A percentile compares a stretch with the other conserved stretches of the same genome.
These are phyloP conservation scores for Glandiceps talaboti DNA, from an alignment of 53 echinoderm and acorn worm species.

Conservation along the genomic window DNA sequence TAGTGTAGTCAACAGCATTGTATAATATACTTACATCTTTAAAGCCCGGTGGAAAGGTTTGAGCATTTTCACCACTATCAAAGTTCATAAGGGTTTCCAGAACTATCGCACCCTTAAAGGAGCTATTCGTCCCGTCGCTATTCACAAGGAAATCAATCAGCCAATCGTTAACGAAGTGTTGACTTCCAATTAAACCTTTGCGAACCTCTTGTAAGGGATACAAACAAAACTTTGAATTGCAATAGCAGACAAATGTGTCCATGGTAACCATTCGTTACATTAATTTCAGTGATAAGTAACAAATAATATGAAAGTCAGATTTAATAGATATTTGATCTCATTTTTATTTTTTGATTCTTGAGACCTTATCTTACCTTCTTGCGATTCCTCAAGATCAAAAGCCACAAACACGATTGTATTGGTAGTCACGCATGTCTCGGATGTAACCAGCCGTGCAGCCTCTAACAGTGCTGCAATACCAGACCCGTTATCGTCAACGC, in stretches of 20 bases:
- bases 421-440: neutral
- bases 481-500: neutral
- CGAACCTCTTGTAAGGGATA: too few relatives aligned
- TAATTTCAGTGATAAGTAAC: too few relatives aligned
- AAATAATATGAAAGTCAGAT: too few relatives aligned
- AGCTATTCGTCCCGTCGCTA: neutral
- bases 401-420: neutral
- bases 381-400: neutral
- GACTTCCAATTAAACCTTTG: neutral
- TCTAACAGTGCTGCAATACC: neutral
- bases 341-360: too few relatives aligned
- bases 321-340: too few relatives aligned
- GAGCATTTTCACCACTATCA: neutral
- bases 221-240: too few relatives aligned
- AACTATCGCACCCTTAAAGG: neutral
- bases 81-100: neutral
- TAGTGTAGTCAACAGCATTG: too few relatives aligned
- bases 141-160: neutral
- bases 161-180: neutral
- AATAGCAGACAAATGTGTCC: too few relatives aligned
- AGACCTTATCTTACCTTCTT: neutral
- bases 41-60: neutral
- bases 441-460: neutral
- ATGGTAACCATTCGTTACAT: too few relatives aligned
- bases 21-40: neutral